Base-by-base conservation (phyloP, 2,888 invertebrate genomes). In the Nomada fucata region DNA sequence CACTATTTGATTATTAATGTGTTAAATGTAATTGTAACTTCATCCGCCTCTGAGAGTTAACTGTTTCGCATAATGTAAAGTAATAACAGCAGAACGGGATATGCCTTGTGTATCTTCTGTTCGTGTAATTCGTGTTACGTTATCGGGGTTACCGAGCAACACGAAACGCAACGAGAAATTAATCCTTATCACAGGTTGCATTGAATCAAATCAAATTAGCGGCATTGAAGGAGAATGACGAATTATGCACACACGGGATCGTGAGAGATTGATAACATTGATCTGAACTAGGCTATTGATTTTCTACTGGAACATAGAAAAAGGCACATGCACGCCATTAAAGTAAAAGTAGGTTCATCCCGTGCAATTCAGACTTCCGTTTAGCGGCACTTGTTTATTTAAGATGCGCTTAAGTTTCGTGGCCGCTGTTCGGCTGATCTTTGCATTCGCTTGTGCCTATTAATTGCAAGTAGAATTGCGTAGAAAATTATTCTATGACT, bases 241-340 rank as follows among this genome's bases (percentile, higher is more conserved):
- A 42, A 53, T 53, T n/a, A 42, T 23, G 52, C 20, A 52, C 23
- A 42, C 23, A 42, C 13, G 53, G 23, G 13, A 42, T 23, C 71
- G 71, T 71, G 71, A 61, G 71, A 71, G 61, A 71, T 71, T 13
- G 71, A 61, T 71, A 36, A 71, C 71, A 63, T 36, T 61, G 52
- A 71, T 71, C 61, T 50, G 26, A 59, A 15, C 60, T 50, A 69
- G 57, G 44, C 44, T 60, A 59, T 57, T 59, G 69, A 29, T 26
- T 26, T 13, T 7, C 26, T 4, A 15, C 44, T 50, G 69, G 44
- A 59, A 20, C 53, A 53, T 53, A 53, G 29, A 47, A 59, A 57
- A 20, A 70, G 23, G 36, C 36, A 36, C 36, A 36, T 29, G 20
- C 47, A 20, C 53, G 2, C 20, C 44, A 15, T 15, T n/a, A 10